phyloP scores from a whole-genome alignment of 2,113 vertebrate species.

The Hemichromis elongatus region DNA sequence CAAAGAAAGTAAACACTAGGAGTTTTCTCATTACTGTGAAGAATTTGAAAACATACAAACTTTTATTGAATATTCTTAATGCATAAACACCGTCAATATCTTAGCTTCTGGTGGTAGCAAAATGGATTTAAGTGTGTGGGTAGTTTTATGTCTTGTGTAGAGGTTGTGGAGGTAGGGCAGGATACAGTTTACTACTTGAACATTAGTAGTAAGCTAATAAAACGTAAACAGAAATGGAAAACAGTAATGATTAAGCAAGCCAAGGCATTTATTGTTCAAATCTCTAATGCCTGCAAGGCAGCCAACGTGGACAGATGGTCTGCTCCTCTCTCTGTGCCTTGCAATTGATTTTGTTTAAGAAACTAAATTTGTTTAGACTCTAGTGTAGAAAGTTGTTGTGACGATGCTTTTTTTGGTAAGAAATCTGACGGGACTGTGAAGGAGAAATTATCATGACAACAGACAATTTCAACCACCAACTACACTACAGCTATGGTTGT shows the following conservation, averaged over 20 bases:
- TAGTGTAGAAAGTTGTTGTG: background rate
- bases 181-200: background rate
- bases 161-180: background rate
- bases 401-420: background rate
- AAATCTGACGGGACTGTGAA: background rate
- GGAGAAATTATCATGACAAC: background rate
- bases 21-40: fast-evolving
- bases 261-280: background rate
- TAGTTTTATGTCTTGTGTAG: background rate
- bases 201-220: background rate
- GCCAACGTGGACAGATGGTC: background rate
- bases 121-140: background rate
- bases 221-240: background rate
- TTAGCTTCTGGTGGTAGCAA: too few species aligned
- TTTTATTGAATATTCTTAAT: background rate
- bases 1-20: fast-evolving
- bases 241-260: background rate
- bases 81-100: too few species aligned
- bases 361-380: background rate
- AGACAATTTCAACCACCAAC: background rate
- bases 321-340: slow-evolving; percentile 14
- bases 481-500: background rate
- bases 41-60: background rate
- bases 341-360: background rate
- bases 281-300: background rate